These are phyloP conservation scores for Pseudotriccus pelzelni DNA, from an alignment of 2,797 vertebrate genomes.

Conservation along the genomic window DNA sequence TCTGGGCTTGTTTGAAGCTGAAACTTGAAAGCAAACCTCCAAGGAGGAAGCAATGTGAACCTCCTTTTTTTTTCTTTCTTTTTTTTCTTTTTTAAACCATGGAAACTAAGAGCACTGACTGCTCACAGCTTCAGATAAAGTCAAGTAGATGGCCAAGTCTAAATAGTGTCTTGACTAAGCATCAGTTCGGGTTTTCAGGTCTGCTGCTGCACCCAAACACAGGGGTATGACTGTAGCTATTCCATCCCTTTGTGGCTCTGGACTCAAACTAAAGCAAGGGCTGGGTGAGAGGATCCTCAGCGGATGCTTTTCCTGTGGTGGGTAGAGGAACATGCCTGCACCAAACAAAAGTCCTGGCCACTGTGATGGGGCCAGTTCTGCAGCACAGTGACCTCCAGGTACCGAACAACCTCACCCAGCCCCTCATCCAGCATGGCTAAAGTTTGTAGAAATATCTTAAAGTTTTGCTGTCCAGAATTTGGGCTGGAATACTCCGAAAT, in stretches of 20 bases:
- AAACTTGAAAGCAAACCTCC: conserved; percentile 45
- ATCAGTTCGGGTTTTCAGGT: not conserved
- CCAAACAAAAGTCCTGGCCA: not conserved
- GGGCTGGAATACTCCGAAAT: not conserved
- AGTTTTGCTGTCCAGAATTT: not conserved
- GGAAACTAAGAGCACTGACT: not conserved
- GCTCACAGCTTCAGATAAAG: not conserved
- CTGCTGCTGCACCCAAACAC: not conserved
- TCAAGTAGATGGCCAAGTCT: not conserved
- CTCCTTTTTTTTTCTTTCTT: not conserved
- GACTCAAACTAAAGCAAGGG: not conserved
- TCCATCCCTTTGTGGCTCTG: not conserved
- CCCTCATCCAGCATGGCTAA: not conserved
- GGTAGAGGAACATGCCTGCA: not conserved
- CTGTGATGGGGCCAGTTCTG: not conserved
- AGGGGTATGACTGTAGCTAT: not conserved
- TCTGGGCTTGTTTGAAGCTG: conserved; percentile 20
- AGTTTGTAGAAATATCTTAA: not conserved
- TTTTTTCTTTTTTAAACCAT: not conserved
- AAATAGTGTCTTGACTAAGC: not conserved
- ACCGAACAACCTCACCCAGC: not conserved
- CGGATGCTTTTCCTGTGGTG: not conserved
- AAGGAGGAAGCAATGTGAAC: not conserved
- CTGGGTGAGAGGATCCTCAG: not conserved
- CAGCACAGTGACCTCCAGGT: not conserved